These are phyloP conservation scores for Penaeus vannamei DNA, from an alignment of 1,140 invertebrate species.

Conservation along the genomic window DNA sequence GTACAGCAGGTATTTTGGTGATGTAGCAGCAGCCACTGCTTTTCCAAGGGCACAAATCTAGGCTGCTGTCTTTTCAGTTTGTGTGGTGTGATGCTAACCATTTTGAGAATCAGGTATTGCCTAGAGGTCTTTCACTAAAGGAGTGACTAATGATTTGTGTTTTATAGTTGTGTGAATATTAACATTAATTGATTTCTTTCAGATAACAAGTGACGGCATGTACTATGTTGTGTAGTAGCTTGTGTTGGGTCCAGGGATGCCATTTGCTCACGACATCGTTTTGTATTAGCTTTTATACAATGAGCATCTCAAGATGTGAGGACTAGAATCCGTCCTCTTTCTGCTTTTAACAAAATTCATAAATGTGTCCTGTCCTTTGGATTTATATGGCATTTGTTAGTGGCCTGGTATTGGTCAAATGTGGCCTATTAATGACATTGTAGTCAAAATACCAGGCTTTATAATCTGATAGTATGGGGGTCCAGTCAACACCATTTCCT, in stretches of 20 bases:
- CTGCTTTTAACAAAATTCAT: constrained; percentile 34
- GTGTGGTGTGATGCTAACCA: constrained; percentile 14
- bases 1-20: constrained; percentile 61
- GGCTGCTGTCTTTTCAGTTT: background rate
- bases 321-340: constrained; percentile 24
- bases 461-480: constrained; percentile 29
- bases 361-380: constrained; percentile 35
- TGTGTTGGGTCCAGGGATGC: constrained; percentile 65
- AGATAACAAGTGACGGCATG: constrained; percentile 62
- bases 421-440: constrained; percentile 9
- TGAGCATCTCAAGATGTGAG: no score
- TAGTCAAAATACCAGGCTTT: constrained; percentile 41
- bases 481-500: constrained; percentile 66
- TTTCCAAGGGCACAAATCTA: no score
- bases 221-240: constrained; percentile 55
- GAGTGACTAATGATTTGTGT: constrained; percentile 33
- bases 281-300: background rate
- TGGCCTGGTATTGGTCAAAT: constrained; percentile 43
- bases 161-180: constrained; percentile 49
- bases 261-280: constrained; percentile 50
- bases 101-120: constrained; percentile 3
- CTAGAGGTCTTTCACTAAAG: constrained; percentile 1
- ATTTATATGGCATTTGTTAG: constrained; percentile 47
- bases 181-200: constrained; percentile 63
- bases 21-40: constrained; percentile 41